phyloP scores from a whole-genome alignment of 2,113 vertebrate species.

The Phrynosoma blainvillii region DNA sequence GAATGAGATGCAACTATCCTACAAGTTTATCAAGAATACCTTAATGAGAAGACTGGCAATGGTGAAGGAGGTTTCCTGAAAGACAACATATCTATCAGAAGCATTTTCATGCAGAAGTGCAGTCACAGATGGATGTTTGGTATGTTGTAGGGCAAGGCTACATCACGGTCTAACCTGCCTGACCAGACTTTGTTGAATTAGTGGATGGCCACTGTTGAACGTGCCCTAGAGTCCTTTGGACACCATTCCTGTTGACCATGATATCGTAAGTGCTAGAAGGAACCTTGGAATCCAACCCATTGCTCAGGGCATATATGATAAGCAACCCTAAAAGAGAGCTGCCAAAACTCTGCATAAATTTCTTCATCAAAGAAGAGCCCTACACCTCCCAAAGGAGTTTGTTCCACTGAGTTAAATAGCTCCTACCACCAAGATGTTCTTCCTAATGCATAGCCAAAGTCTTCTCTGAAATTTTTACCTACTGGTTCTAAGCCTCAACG shows the following conservation, averaged over 20 bases:
- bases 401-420: background rate
- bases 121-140: too few relatives aligned
- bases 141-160: background rate
- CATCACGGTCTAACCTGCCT: too few relatives aligned
- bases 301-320: too few relatives aligned
- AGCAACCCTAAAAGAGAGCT: background rate
- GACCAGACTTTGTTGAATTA: too few relatives aligned
- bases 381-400: background rate
- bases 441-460: background rate
- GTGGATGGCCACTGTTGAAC: background rate
- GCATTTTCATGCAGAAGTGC: too few relatives aligned
- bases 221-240: background rate
- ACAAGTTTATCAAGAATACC: background rate
- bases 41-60: too few relatives aligned
- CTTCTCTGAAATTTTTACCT: background rate
- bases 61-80: background rate
- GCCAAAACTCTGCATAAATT: background rate
- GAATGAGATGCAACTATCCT: background rate
- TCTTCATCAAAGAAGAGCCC: background rate
- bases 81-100: too few relatives aligned
- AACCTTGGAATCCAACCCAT: too few relatives aligned
- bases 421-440: background rate
- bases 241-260: too few relatives aligned
- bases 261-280: too few relatives aligned
- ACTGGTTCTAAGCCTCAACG: background rate